These are phyloP conservation scores for Diprion similis DNA, from an alignment of 1,140 invertebrate genomes.

Conservation along the genomic window DNA sequence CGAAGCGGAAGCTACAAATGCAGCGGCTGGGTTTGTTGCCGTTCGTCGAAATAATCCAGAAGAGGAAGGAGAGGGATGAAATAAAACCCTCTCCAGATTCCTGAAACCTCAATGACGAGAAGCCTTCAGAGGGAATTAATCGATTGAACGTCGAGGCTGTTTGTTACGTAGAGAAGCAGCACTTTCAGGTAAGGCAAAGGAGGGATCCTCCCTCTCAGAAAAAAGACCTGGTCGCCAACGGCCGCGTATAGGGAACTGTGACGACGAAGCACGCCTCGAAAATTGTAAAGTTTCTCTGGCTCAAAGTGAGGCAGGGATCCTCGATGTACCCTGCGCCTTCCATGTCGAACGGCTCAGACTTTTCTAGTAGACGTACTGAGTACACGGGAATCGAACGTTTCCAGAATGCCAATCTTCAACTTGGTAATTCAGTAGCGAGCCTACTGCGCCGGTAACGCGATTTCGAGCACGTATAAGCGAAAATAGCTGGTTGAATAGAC, in stretches of 20 bases:
- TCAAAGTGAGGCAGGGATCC: neutral
- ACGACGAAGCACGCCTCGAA: neutral
- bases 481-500: neutral
- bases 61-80: neutral
- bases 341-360: neutral
- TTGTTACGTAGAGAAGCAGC: too few relatives aligned
- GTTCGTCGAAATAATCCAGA: neutral
- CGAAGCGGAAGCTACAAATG: neutral
- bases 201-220: too few relatives aligned
- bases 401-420: neutral
- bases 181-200: too few relatives aligned
- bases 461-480: neutral
- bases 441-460: neutral
- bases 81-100: too few relatives aligned
- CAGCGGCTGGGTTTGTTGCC: neutral
- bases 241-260: neutral
- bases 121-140: neutral
- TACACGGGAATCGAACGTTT: neutral
- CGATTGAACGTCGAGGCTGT: neutral
- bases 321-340: neutral
- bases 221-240: neutral
- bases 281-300: neutral
- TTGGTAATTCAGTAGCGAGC: conserved; percentile 2
- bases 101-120: too few relatives aligned
- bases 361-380: neutral